Percentiles rank a stretch among this genome's conserved stretches.
phyloP scores from a whole-genome alignment of 2,797 vertebrate genomes.

The Podarcis siculus region DNA sequence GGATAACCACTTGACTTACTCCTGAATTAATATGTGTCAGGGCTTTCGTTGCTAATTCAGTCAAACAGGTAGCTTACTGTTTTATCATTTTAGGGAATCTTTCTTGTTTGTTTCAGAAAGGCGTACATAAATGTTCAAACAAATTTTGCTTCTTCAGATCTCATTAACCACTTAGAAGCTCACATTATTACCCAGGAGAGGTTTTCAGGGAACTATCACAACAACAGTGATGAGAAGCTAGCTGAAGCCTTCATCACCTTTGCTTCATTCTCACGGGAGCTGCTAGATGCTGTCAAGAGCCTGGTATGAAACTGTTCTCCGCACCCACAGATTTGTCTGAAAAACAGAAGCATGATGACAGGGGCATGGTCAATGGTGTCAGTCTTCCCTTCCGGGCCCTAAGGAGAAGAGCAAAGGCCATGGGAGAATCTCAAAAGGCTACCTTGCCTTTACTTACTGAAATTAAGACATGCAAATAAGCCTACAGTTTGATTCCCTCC shows the following conservation, averaged over 20 bases:
- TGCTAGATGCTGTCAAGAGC: slow-evolving; percentile 83
- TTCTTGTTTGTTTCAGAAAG: background rate
- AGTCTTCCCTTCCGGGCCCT: background rate
- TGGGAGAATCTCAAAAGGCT: background rate
- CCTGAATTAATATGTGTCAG: background rate
- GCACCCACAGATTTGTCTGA: background rate
- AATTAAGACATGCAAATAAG: background rate
- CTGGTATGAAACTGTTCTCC: slow-evolving; percentile 68
- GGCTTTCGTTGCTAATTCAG: too few relatives aligned
- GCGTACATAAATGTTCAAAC: background rate
- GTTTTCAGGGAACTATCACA: slow-evolving; percentile 81
- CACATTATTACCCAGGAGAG: slow-evolving; percentile 84
- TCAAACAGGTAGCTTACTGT: background rate
- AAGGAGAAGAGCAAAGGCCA: background rate
- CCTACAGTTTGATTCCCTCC: background rate
- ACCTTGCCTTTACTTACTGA: background rate
- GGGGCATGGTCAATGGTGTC: background rate
- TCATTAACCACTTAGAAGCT: slow-evolving; percentile 81
- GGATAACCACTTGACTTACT: background rate
- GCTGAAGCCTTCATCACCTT: slow-evolving; percentile 82
- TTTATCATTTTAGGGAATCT: background rate
- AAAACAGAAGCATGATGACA: background rate
- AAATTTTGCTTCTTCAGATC: slow-evolving; percentile 44
- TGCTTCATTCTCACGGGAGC: slow-evolving; percentile 83
- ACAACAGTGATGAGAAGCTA: slow-evolving; percentile 79